Evolutionary conservation across 2,797 vertebrate species (phyloP).

Genomic region (Melanogrammus aeglefinus): DNA sequence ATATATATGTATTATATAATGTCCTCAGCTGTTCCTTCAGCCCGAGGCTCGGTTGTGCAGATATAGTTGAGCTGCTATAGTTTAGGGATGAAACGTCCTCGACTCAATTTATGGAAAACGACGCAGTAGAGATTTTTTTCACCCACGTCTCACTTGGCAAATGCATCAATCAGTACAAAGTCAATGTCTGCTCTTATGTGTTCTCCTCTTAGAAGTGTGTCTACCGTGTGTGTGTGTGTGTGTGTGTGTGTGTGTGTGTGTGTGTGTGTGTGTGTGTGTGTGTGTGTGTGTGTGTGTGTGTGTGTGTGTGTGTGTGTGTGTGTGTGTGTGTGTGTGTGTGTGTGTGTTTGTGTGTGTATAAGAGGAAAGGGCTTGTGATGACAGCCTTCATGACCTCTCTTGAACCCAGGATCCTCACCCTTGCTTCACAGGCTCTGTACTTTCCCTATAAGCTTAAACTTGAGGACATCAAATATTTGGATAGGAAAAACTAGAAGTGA

Average conservation of each 20-base stretch:
- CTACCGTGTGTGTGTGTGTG: conserved; percentile 36
- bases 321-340: conserved; percentile 22
- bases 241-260: conserved; percentile 43
- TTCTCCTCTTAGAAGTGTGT: conserved; percentile 57
- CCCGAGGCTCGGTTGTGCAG: background rate
- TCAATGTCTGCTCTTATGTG: conserved; percentile 51
- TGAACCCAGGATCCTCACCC: conserved; percentile 43
- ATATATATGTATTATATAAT: no score
- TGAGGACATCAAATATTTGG: conserved; percentile 61
- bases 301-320: conserved; percentile 39
- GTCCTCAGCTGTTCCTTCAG: background rate
- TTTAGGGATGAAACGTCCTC: background rate
- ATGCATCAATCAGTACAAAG: conserved; percentile 47
- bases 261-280: conserved; percentile 38
- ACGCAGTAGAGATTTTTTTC: conserved; percentile 40
- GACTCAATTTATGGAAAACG: background rate
- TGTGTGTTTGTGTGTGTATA: conserved; percentile 35
- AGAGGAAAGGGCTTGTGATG: conserved; percentile 41
- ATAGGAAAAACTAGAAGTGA: conserved; percentile 50
- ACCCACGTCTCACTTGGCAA: conserved; percentile 45
- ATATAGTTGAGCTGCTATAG: background rate
- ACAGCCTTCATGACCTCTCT: conserved; percentile 52
- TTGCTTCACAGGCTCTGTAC: conserved; percentile 44
- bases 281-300: conserved; percentile 37
- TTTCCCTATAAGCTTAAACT: conserved; percentile 35